phyloP scores from a whole-genome alignment of 2,113 vertebrate species.

The Emberiza fucata region DNA sequence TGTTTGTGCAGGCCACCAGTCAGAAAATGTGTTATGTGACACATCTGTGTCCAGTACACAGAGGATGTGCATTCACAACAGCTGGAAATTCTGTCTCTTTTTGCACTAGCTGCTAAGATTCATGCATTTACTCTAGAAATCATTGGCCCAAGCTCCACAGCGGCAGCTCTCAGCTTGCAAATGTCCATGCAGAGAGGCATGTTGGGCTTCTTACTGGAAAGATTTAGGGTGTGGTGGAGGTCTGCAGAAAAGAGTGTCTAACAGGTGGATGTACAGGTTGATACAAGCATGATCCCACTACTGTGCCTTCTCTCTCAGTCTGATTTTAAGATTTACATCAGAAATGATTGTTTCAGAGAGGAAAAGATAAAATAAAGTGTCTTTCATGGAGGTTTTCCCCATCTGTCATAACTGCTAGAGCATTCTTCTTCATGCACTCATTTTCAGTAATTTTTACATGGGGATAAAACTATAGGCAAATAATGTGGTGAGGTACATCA shows the following conservation, averaged over 20 bases:
- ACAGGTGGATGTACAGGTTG: neutral
- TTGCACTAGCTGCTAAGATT: neutral
- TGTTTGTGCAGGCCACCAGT: neutral
- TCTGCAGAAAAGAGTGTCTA: neutral
- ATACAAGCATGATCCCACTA: neutral
- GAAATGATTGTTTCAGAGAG: neutral
- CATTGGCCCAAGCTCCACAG: neutral
- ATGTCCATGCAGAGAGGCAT: neutral
- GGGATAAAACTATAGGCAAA: neutral
- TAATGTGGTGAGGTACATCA: neutral
- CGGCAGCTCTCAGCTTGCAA: neutral
- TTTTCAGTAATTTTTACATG: neutral
- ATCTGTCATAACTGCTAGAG: neutral
- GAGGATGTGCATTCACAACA: neutral
- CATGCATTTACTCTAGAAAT: neutral
- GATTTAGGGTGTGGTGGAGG: neutral
- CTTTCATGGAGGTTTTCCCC: neutral
- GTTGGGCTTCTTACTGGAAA: neutral
- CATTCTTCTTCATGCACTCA: neutral
- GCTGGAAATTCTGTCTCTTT: neutral
- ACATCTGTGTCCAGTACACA: neutral
- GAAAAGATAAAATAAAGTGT: neutral
- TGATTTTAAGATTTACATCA: neutral
- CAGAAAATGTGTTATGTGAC: neutral
- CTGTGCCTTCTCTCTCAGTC: neutral